Conservation (phyloP, 2,797 vertebrate genomes). For the Chelon auratus region DNA sequence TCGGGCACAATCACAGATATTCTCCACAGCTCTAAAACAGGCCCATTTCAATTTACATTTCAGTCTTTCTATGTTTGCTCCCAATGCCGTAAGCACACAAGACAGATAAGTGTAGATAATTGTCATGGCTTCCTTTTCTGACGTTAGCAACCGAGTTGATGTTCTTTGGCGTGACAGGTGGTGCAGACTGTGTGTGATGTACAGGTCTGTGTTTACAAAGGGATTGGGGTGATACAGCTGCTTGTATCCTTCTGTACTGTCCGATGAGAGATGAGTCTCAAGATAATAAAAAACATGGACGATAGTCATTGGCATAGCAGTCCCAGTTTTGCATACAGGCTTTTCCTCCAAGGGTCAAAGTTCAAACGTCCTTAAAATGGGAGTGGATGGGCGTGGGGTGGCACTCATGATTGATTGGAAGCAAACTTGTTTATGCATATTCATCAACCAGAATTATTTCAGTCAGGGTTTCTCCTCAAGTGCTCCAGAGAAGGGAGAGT, state of each 20-base stretch:
- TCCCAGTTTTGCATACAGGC: slow-evolving; percentile 75
- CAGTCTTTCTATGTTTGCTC: background rate
- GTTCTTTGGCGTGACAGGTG: slow-evolving; percentile 75
- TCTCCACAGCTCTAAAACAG: slow-evolving; percentile 15
- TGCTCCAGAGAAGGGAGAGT: slow-evolving; percentile 52
- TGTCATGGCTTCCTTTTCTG: slow-evolving; percentile 54
- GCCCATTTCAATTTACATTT: slow-evolving; percentile 1
- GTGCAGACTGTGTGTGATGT: slow-evolving; percentile 35
- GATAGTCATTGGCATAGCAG: slow-evolving; percentile 69
- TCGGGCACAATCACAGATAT: slow-evolving; percentile 36
- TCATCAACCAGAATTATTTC: slow-evolving; percentile 48
- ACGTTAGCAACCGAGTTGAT: slow-evolving; percentile 53
- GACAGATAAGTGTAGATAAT: slow-evolving; percentile 32
- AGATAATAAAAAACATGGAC: slow-evolving; percentile 28
- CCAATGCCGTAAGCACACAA: slow-evolving; percentile 40
- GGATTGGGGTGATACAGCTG: slow-evolving; percentile 37
- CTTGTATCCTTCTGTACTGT: slow-evolving; percentile 44
- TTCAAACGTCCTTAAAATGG: slow-evolving; percentile 59
- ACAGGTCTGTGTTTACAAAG: slow-evolving; percentile 43
- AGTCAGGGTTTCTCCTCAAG: slow-evolving; percentile 42
- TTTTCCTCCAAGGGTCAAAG: slow-evolving; percentile 60
- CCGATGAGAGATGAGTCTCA: slow-evolving; percentile 33
- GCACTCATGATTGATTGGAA: slow-evolving; percentile 59
- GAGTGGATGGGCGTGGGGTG: slow-evolving; percentile 36
- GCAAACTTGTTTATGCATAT: slow-evolving; percentile 65